These are phyloP conservation scores for Chymomyza caudatula DNA, from an alignment of 2,888 invertebrate genomes.

Conservation along the genomic window DNA sequence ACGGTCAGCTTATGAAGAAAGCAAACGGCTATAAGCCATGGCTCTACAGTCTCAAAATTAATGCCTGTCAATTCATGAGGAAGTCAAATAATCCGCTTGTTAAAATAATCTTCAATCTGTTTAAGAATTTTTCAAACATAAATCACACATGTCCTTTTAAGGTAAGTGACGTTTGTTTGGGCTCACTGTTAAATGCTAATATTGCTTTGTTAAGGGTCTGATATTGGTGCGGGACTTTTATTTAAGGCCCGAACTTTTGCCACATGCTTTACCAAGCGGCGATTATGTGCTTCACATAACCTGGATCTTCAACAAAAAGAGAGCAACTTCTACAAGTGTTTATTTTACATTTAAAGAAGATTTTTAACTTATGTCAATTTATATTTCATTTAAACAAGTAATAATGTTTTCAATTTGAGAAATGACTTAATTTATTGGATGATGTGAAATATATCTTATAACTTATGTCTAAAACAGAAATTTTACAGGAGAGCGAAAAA, in stretches of 20 bases:
- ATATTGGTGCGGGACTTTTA: slow-evolving; percentile 22
- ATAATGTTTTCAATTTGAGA: too few species aligned
- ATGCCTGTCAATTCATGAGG: slow-evolving; percentile 17
- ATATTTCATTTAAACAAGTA: too few species aligned
- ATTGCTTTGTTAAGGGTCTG: slow-evolving; percentile 2
- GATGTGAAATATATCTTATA: too few species aligned
- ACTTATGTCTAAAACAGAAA: too few species aligned
- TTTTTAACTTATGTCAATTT: too few species aligned
- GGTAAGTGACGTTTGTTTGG: too few species aligned
- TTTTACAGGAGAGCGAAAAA: too few species aligned
- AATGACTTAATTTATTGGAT: too few species aligned
- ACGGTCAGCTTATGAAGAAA: slow-evolving; percentile 13
- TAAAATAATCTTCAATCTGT: slow-evolving; percentile 6
- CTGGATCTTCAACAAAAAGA: slow-evolving; percentile 11
- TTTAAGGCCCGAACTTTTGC: slow-evolving; percentile 3
- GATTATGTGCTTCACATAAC: slow-evolving; percentile 21
- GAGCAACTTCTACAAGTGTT: slow-evolving; percentile 7
- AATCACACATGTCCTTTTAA: slow-evolving; percentile 32
- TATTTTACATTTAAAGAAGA: slow-evolving; percentile 22
- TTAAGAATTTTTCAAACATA: slow-evolving; percentile 10
- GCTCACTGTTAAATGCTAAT: too few species aligned
- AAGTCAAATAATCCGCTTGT: not conserved
- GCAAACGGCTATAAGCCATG: slow-evolving; percentile 28
- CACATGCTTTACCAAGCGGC: slow-evolving; percentile 17
- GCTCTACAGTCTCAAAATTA: slow-evolving; percentile 6